Evolutionary conservation across 2,797 vertebrate genomes (phyloP), one percentile per base, ranked within the genome.

Genomic region (Neopelma chrysocephalum): DNA sequence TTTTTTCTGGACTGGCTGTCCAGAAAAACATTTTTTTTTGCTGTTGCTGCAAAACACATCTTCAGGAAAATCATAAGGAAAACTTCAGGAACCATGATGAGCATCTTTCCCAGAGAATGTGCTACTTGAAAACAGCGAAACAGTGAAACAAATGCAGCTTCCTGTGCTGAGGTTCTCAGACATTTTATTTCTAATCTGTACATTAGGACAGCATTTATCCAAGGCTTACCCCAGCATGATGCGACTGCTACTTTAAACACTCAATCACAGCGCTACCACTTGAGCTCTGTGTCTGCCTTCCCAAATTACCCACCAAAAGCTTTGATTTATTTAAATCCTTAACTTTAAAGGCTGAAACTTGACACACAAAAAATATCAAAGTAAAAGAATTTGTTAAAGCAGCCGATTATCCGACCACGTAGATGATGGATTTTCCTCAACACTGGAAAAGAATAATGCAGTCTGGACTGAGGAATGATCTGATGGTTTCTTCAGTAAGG

Each of bases 261-360:
- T 78, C 53, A 18, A 42, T 77, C 78, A 77, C 89, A 81, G 21
- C 0, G 25, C 62, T 71, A 47, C 51, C 62, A 79, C 82, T 81
- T 47, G 47, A 96, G 70, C 48, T 82, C 56, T 40, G 10, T 2
- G 13, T 61, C 73, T 80, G 15, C 53, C 71, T 87, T 82, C 32
- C 48, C 70, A 82, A 89, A 87, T 64, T 22, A 94, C 21, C 15
- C 19, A 87, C n/a, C 51, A 56, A 90, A 81, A 87, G 29, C 88
- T 92, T 70, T 78, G 56, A 90, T 94, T 94, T 72, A 88, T 86
- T 90, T 84, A 89, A 89, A 89, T 38, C 73, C 64, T 89, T 62
- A 68, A 75, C 69, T 83, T 85, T 77, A 86, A 95, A 92, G 86
- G 70, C 56, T 80, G 60, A 42, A 75, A 69, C 73, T 56, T 32